phyloP scores from a whole-genome alignment of 2,888 invertebrate genomes.

The Atrina japonica region DNA sequence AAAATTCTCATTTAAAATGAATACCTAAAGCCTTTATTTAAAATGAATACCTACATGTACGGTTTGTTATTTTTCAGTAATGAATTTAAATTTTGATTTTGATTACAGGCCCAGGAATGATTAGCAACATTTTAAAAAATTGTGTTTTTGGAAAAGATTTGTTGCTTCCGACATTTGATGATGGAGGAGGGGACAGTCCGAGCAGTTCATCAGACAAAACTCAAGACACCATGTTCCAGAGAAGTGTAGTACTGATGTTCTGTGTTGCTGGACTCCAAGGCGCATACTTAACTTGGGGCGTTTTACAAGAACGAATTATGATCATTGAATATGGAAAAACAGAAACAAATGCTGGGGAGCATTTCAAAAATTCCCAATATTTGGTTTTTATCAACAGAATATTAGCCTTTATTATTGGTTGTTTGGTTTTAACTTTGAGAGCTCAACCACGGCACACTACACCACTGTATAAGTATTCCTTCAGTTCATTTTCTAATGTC shows the following conservation, averaged over 20 bases:
- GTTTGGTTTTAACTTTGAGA: constrained; percentile 61
- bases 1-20: too few species aligned
- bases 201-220: constrained; percentile 29
- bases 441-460: constrained; percentile 84
- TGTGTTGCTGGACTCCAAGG: constrained; percentile 94
- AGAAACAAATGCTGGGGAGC: constrained; percentile 78
- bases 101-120: constrained; percentile 68
- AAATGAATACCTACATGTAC: too few species aligned
- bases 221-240: constrained; percentile 44
- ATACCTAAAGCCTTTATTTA: too few species aligned
- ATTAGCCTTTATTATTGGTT: constrained; percentile 84
- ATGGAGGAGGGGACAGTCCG: constrained; percentile 21
- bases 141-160: constrained; percentile 75
- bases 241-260: constrained; percentile 83
- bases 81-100: too few species aligned
- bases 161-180: constrained; percentile 42
- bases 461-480: constrained; percentile 96
- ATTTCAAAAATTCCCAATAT: constrained; percentile 97
- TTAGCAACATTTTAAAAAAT: constrained; percentile 65
- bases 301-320: constrained; percentile 99
- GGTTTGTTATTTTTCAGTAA: too few species aligned
- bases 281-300: constrained; percentile 96
- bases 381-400: constrained; percentile 97
- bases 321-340: constrained; percentile 83
- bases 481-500: constrained; percentile 97